Conservation (phyloP, 2,797 vertebrate genomes). For the Platyrinchus mystaceus region DNA sequence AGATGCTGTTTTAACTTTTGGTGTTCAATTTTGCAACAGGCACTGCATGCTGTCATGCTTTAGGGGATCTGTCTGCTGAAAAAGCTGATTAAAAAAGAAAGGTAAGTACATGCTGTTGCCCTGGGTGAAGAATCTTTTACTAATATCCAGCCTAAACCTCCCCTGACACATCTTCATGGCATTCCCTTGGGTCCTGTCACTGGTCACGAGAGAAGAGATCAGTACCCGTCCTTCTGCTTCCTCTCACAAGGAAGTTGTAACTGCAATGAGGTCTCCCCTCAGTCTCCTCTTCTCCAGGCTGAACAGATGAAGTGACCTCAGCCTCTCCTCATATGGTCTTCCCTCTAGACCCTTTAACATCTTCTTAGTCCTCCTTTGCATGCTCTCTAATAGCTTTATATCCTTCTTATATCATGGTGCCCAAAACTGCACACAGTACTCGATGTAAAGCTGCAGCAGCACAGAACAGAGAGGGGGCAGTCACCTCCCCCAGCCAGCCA, state of each 20-base stretch:
- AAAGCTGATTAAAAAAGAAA: constrained; percentile 5
- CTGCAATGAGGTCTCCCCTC: not conserved
- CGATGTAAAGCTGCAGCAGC: not conserved
- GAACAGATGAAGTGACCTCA: not conserved
- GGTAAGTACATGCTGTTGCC: not conserved
- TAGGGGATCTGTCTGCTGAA: not conserved
- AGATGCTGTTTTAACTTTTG: not conserved
- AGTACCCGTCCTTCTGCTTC: not conserved
- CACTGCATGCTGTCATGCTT: not conserved
- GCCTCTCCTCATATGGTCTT: not conserved
- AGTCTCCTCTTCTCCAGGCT: not conserved
- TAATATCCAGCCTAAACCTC: not conserved
- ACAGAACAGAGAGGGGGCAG: not conserved
- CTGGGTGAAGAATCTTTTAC: not conserved
- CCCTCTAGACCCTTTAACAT: not conserved
- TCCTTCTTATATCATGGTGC: not conserved
- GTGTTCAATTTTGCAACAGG: not conserved
- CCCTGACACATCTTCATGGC: not conserved
- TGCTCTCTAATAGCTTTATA: not conserved
- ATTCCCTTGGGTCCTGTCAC: not conserved
- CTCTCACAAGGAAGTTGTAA: not conserved
- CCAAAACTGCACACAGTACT: not conserved
- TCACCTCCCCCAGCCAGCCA: not conserved
- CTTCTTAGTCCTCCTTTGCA: not conserved
- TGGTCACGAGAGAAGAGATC: not conserved